These are phyloP conservation scores for Hiodon tergisus DNA, from an alignment of 2,113 vertebrate species.

Conservation along the genomic window DNA sequence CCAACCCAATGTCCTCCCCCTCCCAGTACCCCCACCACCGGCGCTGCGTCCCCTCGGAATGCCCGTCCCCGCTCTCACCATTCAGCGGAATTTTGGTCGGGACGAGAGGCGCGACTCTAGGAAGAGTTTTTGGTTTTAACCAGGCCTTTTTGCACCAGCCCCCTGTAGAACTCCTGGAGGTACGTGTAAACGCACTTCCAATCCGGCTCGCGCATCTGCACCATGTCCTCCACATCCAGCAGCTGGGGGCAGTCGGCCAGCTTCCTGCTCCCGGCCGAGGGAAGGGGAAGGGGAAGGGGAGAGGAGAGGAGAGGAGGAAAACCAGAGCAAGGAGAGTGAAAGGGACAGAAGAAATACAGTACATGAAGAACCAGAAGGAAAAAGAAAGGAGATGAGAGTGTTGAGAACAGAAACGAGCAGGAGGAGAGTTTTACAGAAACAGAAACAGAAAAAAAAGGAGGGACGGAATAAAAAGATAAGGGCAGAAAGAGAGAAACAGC, in stretches of 20 bases:
- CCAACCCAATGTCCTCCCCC: background rate
- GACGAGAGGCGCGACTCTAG: conserved; percentile 61
- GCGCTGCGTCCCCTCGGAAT: conserved; percentile 20
- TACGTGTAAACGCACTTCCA: conserved; percentile 99
- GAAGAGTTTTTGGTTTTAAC: conserved; percentile 99
- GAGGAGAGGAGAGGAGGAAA: conserved; percentile 13
- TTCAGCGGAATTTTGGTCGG: conserved; percentile 43
- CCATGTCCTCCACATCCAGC: conserved; percentile 99
- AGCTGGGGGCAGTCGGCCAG: conserved; percentile 96
- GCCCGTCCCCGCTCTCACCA: conserved; percentile 60
- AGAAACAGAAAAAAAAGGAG: background rate
- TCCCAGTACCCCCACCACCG: conserved; percentile 20
- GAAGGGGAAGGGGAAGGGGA: conserved; percentile 24
- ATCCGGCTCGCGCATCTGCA: conserved; percentile 97
- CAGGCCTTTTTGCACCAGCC: conserved; percentile 97
- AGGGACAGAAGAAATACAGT: conserved; percentile 1
- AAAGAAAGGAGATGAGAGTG: background rate
- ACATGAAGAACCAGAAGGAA: background rate
- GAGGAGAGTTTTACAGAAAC: background rate
- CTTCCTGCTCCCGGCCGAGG: conserved; percentile 73
- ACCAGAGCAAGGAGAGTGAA: conserved; percentile 9
- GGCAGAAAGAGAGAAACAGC: conserved; percentile 27
- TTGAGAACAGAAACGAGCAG: conserved; percentile 1
- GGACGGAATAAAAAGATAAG: background rate
- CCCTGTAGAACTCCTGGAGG: conserved; percentile 99